Base-by-base conservation (phyloP, 2,113 vertebrate species). In the Silurus glanis region DNA sequence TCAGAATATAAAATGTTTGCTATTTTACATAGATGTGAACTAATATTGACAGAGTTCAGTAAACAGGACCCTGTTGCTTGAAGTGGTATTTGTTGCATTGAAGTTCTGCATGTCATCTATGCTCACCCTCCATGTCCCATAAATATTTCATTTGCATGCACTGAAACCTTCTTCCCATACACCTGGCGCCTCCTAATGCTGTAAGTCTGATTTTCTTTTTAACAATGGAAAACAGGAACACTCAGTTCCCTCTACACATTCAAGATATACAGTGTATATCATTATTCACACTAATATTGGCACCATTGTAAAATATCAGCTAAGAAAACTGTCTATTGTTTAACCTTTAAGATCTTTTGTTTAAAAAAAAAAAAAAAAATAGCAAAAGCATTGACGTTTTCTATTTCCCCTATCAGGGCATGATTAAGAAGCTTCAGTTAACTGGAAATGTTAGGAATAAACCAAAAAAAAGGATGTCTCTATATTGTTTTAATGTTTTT, bases 61-160 rank as follows among this genome's bases (percentile, higher is more conserved):
- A 19, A 51, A 21, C 21, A 62, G 66, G 49, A 51, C 37, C n/a
- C 55, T 78, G 45, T 19, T 81, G n/a, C 83, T 87, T 87, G 82
- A 78, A 71, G 62, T 3, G 53, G 16, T 80, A 19, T 67, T 53
- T 79, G 19, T 16, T 66, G 53, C 23, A 82, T 81, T 94, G 93
- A 95, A 92, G 94, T 94, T 92, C 92, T 97, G 97, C 97, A 97
- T 97, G 96, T 93, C 96, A 95, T 93, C 95, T 83, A 80, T 64
- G 72, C 82, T 89, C 82, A 86, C 90, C 86, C 7, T 56, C n/a
- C 84, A 89, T 89, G 80, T 85, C 89, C 86, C 88, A 64, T 96
- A 97, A 90, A 89, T 94, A 90, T 91, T 93, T 93, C 90, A 92
- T 94, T 95, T 97, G 97, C 97, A 97, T 97, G 97, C 94, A 92